phyloP scores from a whole-genome alignment of 64 coral and sea anemone genomes.

The Porites australiensis region DNA sequence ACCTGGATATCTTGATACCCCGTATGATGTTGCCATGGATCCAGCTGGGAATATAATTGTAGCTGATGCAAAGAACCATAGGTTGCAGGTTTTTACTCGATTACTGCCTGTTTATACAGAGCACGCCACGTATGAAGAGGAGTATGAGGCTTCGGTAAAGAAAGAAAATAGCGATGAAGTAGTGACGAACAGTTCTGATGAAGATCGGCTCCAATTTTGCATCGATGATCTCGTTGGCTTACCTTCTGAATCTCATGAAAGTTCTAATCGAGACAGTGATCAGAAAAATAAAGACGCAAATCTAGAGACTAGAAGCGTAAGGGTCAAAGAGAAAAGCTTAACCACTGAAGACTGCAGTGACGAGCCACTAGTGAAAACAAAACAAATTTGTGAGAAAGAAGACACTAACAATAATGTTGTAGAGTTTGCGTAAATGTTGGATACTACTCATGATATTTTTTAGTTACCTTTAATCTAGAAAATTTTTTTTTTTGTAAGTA shows the following conservation, averaged over 20 bases:
- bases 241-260: not conserved
- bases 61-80: slow-evolving; percentile 90
- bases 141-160: not conserved
- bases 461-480: not conserved
- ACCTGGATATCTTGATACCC: slow-evolving; percentile 80
- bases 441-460: not conserved
- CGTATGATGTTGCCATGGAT: slow-evolving; percentile 82
- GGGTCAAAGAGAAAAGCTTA: not conserved
- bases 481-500: no score
- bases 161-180: not conserved
- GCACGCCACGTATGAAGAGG: slow-evolving; percentile 23
- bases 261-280: not conserved
- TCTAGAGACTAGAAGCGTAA: no score
- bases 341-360: not conserved
- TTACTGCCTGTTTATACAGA: slow-evolving; percentile 51
- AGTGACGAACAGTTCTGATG: not conserved
- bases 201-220: not conserved
- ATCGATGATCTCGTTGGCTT: not conserved
- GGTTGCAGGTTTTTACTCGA: slow-evolving; percentile 82
- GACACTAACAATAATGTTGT: not conserved
- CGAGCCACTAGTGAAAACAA: not conserved
- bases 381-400: not conserved
- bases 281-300: not conserved
- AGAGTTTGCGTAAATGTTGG: not conserved
- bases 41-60: slow-evolving; percentile 77